Base-by-base conservation (phyloP, 2,797 vertebrate species). In the Rhadinocentrus ornatus region DNA sequence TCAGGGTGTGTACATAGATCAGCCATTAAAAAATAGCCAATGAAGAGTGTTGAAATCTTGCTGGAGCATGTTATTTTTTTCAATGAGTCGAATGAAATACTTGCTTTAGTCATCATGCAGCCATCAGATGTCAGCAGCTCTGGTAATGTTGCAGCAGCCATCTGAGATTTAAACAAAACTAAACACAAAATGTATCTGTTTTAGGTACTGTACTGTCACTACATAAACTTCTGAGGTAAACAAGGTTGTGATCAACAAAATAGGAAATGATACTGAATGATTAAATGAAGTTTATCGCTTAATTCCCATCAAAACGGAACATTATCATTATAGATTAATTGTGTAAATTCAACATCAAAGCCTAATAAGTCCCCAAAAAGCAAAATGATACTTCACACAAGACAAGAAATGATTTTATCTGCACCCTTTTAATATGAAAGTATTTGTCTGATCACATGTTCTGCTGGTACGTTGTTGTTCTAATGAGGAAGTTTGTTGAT, bases 21-120 rank as follows among this genome's bases (percentile, higher is more conserved):
- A 54, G 44, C 35, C 27, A 32, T 71, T 35, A 16, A 5, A 12
- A 41, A 54, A 18, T 32, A 46, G 18, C 22, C 57, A 53, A 55
- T 55, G 0, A 27, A 44, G 26, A 66, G 39, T n/a, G 58, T 37
- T 68, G 37, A 64, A 50, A 61, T 22, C 22, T 0, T 57, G 26
- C 26, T 66, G 2, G 2, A 52, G 5, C 67, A 48, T 53, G 32
- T 0, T 1, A 10, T 48, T 65, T 73, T 64, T 39, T 20, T 16
- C 31, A 52, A 5, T 12, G 8, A 24, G 44, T 26, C 52, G 57
- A 57, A 72, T 80, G 50, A 72, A 72, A 72, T 31, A 16, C 41
- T 34, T 16, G 20, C 16, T 53, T 34, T 16, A 39, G 22, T 54
- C 37, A 54, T 27, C 10, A 27, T 27, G 52, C 12, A 6, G 13